These are phyloP conservation scores for Lutra lutra DNA, from an alignment of 2,797 vertebrate genomes.

Conservation along the genomic window DNA sequence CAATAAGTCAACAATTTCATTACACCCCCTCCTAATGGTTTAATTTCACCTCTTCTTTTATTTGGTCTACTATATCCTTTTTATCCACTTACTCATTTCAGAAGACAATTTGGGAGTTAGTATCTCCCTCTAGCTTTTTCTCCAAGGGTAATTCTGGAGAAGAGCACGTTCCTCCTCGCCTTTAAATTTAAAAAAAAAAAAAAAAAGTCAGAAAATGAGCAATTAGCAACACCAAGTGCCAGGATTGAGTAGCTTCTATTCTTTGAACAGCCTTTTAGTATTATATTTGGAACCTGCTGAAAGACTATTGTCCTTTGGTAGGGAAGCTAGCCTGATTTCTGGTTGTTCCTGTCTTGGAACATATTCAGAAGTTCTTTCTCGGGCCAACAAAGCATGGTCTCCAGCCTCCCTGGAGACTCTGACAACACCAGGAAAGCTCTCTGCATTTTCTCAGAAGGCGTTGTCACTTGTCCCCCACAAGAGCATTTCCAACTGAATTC, in stretches of 20 bases:
- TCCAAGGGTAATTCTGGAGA: constrained; percentile 5
- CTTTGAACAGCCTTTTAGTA: not conserved
- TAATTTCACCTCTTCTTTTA: constrained; percentile 6
- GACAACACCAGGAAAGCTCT: not conserved
- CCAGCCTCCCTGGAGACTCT: not conserved
- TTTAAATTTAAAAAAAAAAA: not conserved
- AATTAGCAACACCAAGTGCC: not conserved
- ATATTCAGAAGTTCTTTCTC: not conserved
- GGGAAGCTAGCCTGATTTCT: not conserved
- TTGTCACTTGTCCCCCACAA: not conserved
- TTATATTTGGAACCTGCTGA: not conserved
- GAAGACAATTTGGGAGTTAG: not conserved
- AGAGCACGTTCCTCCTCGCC: not conserved
- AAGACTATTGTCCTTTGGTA: not conserved
- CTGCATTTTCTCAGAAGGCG: not conserved
- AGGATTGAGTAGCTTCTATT: not conserved
- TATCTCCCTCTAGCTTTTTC: constrained; percentile 2
- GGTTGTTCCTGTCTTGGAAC: not conserved
- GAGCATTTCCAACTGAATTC: not conserved
- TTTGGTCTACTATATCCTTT: not conserved
- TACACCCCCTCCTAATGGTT: not conserved
- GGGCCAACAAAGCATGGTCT: not conserved
- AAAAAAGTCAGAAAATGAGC: constrained; percentile 7
- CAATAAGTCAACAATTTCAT: not conserved
- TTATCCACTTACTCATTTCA: not conserved